A percentile compares a stretch with the other conserved stretches of the same genome.
phyloP scores from a whole-genome alignment of 2,888 invertebrate species.

The Hermaeophaga mercurialis region DNA sequence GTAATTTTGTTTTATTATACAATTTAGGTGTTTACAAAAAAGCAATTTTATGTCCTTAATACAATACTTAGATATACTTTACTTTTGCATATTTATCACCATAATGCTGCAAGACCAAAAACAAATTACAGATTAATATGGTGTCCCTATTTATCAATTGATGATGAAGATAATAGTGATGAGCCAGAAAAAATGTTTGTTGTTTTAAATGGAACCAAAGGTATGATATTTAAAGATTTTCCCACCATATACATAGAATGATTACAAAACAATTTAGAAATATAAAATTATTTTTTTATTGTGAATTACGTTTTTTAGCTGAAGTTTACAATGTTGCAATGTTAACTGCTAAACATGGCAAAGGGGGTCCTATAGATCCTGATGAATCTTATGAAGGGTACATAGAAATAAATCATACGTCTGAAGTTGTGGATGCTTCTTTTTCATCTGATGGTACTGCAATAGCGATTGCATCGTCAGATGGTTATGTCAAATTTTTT shows the following conservation, averaged over 20 bases:
- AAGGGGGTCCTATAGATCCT: conserved; percentile 54
- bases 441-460: conserved; percentile 96
- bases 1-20: not conserved
- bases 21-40: no score
- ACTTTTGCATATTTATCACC: conserved; percentile 65
- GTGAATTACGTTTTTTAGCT: conserved; percentile 50
- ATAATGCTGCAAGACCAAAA: conserved; percentile 48
- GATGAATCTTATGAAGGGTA: conserved; percentile 58
- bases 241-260: no score
- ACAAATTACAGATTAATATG: conserved; percentile 71
- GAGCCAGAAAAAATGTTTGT: conserved; percentile 80
- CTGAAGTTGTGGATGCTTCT: conserved; percentile 80
- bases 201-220: conserved; percentile 76
- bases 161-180: conserved; percentile 65
- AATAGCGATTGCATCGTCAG: conserved; percentile 85
- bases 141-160: conserved; percentile 89
- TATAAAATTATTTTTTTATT: not conserved
- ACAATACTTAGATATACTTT: conserved; percentile 59
- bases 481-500: conserved; percentile 92
- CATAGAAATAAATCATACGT: conserved; percentile 64
- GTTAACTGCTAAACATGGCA: conserved; percentile 56
- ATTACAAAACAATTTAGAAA: no score
- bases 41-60: conserved; percentile 35
- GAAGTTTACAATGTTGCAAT: conserved; percentile 63
- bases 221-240: no score